Evolutionary conservation across 2,113 vertebrate species (phyloP).

Genomic region (Grallaria varia): DNA sequence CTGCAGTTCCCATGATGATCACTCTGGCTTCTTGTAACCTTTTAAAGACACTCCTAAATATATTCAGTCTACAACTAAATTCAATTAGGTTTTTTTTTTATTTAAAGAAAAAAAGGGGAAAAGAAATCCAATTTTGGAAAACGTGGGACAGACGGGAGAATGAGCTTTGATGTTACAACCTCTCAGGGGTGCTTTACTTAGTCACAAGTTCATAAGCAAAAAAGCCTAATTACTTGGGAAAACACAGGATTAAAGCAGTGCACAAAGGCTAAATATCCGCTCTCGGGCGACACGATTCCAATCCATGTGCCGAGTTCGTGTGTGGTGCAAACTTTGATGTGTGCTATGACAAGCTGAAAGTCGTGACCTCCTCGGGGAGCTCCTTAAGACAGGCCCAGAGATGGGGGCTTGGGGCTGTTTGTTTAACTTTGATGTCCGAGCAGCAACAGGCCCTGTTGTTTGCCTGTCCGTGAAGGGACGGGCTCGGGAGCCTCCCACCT

Average conservation of each 20-base stretch:
- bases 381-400: conserved; percentile 50
- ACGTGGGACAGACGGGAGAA: conserved; percentile 66
- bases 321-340: conserved; percentile 82
- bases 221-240: conserved; percentile 77
- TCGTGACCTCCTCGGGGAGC: conserved; percentile 66
- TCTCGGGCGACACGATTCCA: conserved; percentile 65
- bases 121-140: conserved; percentile 89
- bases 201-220: conserved; percentile 84
- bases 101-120: conserved; percentile 46
- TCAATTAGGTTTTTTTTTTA: conserved; percentile 70
- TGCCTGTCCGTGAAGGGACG: conserved; percentile 69
- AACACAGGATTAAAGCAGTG: conserved; percentile 73
- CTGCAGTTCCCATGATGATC: conserved; percentile 59
- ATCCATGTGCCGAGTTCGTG: conserved; percentile 76
- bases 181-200: conserved; percentile 76
- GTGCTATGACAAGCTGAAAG: conserved; percentile 75
- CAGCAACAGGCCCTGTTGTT: conserved; percentile 75
- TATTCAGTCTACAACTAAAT: conserved; percentile 74
- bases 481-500: conserved; percentile 69
- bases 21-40: conserved; percentile 55
- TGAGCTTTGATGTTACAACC: conserved; percentile 79
- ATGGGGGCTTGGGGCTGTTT: conserved; percentile 70
- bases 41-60: conserved; percentile 63
- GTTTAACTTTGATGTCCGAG: conserved; percentile 89
- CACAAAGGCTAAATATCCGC: conserved; percentile 77